Base-by-base conservation (phyloP, 2,113 vertebrate species). In the Ceyx margarethae region DNA sequence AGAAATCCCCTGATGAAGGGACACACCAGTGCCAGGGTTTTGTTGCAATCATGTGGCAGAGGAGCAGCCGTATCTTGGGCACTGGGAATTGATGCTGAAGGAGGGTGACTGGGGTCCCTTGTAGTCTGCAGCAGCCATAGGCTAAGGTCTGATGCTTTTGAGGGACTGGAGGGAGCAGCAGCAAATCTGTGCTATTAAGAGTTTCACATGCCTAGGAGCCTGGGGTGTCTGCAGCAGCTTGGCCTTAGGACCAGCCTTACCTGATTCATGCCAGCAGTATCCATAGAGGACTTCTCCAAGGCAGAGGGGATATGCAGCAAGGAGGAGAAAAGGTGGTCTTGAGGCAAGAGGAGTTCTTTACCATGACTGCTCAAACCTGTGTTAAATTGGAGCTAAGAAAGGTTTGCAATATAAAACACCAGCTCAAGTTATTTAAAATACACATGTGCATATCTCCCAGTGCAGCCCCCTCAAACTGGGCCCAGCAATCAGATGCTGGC, bases 371-470 rank as follows among this genome's bases (percentile, higher is more conserved):
- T 78, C n/a, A 33, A 66, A 46, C 25, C 54, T 17, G 25, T 33
- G 33, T 58, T 61, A 73, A 42, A 68, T 2, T 7, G 1, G 65
- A 66, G 51, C 28, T 58, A 77, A 58, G 28, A 64, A 77, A 48
- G 16, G 11, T 42, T 85, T 54, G 74, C 33, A 81, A 78, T 58
- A 60, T 8, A 53, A 81, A 91, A 43, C 1, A 3, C 31, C 85
- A 29, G 9, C 69, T 93, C 26, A 48, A 43, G 7, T 60, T 64
- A 83, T 67, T 77, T 77, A 54, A 71, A 93, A 62, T 33, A 50
- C 0, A 5, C 11, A 19, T 0, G 2, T 53, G 50, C 4, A 0
- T 12, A 35, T 43, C 22, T 51, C 18, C 50, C 72, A 65, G 31
- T 1, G 37, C 15, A 21, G 54, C 54, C 16, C 25, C 22, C 29